Conservation (phyloP, 2,113 vertebrate species). For the Ophthalmolycus amberensis region DNA sequence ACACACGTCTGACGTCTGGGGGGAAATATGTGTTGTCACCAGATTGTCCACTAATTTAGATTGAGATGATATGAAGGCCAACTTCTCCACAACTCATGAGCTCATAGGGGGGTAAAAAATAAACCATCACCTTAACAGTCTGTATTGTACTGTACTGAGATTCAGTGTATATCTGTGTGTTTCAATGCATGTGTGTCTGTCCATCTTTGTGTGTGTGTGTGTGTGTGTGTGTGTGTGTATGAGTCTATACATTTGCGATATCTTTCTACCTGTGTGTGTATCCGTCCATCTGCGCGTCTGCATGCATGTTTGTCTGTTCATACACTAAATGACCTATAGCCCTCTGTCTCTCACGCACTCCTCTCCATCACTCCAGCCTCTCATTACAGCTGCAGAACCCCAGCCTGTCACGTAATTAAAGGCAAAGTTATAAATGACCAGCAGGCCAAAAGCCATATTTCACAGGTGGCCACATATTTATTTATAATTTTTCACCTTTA, state of each 20-base stretch:
- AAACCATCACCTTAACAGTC: not conserved
- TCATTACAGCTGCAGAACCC: slow-evolving; percentile 80
- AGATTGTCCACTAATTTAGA: not conserved
- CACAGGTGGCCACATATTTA: slow-evolving; percentile 83
- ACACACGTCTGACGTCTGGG: not conserved
- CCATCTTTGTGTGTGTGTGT: not conserved
- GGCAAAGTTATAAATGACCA: slow-evolving; percentile 85
- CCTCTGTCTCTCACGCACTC: slow-evolving; percentile 71
- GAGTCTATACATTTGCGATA: slow-evolving; percentile 2
- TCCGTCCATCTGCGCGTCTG: slow-evolving; percentile 52
- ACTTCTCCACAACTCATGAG: not conserved
- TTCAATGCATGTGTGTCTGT: not conserved
- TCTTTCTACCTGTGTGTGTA: slow-evolving; percentile 6
- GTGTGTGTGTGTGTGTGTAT: not conserved
- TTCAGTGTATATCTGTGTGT: not conserved
- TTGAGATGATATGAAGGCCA: not conserved
- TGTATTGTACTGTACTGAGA: not conserved
- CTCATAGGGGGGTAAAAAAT: not conserved
- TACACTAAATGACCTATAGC: slow-evolving; percentile 74
- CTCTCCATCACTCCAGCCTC: slow-evolving; percentile 83
- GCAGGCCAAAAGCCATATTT: slow-evolving; percentile 83
- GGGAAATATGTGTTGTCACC: not conserved
- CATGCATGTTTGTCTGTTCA: slow-evolving; percentile 59
- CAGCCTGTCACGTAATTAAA: slow-evolving; percentile 84
- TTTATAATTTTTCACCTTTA: slow-evolving; percentile 84